Evolutionary conservation across 2,888 invertebrate species (phyloP).

Genomic region (Tiliacea aurago): DNA sequence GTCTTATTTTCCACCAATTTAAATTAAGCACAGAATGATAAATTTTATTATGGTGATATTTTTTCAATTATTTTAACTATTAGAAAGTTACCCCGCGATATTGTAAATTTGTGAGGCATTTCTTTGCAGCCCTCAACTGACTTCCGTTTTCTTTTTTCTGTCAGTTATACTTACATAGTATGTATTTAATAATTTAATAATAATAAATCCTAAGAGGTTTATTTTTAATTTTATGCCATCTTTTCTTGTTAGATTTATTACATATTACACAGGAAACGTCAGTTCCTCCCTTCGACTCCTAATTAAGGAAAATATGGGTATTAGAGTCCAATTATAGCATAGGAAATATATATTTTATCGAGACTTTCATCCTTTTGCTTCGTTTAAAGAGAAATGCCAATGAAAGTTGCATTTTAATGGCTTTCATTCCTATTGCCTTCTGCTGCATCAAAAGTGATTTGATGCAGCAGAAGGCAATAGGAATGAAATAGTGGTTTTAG

Average conservation of each 20-base stretch:
- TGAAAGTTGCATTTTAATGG: conserved; percentile 42
- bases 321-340: neutral
- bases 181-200: no score
- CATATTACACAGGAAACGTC: conserved; percentile 1
- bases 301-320: conserved; percentile 2
- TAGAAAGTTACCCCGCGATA: neutral
- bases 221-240: no score
- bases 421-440: no score
- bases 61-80: neutral
- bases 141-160: no score
- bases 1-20: neutral
- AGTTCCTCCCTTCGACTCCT: neutral
- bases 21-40: neutral
- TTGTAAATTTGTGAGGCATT: no score
- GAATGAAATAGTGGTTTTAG: conserved; percentile 22
- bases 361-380: conserved; percentile 18
- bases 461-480: conserved; percentile 24
- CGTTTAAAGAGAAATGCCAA: conserved; percentile 6
- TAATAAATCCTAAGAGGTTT: no score
- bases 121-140: neutral
- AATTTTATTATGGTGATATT: neutral
- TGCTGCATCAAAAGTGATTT: no score
- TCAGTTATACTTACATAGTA: no score
- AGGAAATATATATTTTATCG: conserved; percentile 29
- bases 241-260: neutral